phyloP scores from a whole-genome alignment of 2,888 invertebrate genomes.

The Cyclophora punctaria region DNA sequence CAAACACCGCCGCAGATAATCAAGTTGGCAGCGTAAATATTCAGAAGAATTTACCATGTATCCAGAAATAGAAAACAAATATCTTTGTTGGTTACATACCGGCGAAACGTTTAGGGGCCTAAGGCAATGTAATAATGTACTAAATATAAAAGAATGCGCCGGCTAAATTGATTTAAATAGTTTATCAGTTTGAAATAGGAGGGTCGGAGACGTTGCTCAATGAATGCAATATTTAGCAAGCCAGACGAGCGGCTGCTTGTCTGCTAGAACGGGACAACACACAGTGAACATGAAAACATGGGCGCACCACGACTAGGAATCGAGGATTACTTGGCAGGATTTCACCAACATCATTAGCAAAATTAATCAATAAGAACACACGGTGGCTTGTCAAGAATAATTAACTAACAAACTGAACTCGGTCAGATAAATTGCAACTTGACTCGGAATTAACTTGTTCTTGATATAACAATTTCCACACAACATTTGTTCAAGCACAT shows the following conservation, averaged over 20 bases:
- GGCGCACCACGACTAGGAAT: slow-evolving; percentile 32
- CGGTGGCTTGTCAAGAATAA: too few relatives aligned
- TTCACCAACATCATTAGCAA: slow-evolving; percentile 16
- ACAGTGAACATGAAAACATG: slow-evolving; percentile 26
- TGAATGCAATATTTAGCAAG: slow-evolving; percentile 40
- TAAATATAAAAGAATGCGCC: slow-evolving; percentile 13
- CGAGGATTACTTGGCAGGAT: slow-evolving; percentile 24
- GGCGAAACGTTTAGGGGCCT: slow-evolving; percentile 15
- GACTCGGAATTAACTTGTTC: slow-evolving; percentile 5
- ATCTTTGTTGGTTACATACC: slow-evolving; percentile 5
- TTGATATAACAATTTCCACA: slow-evolving; percentile 13
- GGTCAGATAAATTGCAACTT: too few relatives aligned
- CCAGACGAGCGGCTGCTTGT: slow-evolving; percentile 22
- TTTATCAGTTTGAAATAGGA: slow-evolving; percentile 22
- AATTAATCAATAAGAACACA: neutral
- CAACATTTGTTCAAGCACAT: slow-evolving; percentile 17
- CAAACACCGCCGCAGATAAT: slow-evolving; percentile 47
- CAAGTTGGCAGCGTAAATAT: slow-evolving; percentile 41
- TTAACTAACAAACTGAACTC: too few relatives aligned
- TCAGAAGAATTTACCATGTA: slow-evolving; percentile 27
- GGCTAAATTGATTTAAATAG: slow-evolving; percentile 19
- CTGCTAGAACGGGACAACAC: slow-evolving; percentile 28
- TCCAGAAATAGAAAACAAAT: slow-evolving; percentile 29
- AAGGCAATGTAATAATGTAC: slow-evolving; percentile 25
- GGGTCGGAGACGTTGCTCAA: slow-evolving; percentile 32